Evolutionary conservation across 2,888 invertebrate genomes (phyloP), one percentile per base, ranked within the genome.

Genomic region (Carabus problematicus): DNA sequence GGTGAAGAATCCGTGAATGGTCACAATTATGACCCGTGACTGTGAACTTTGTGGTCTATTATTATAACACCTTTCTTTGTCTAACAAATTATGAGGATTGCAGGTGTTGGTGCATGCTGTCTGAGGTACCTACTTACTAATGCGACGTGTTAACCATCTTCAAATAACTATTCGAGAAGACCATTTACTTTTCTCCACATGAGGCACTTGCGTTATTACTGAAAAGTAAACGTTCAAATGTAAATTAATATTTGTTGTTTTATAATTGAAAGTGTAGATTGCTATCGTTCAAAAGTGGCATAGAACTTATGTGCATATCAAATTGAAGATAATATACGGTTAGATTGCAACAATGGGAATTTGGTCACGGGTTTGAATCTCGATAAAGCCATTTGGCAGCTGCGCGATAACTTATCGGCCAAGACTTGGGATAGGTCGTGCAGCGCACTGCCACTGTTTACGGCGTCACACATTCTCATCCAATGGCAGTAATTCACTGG

Each of bases 11-110:
- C 42, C 58, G 58, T 16, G 19, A 58, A 70, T 63, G 58, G 62
- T 62, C 64, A 70, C 70, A 56, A 59, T 70, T 64, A 70, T 58
- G 64, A 59, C 54, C 70, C 64, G 58, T 63, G 67, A 67, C 67
- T 67, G 43, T 67, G 67, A 67, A 67, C 60, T 67, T 67, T 60
- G 49, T 29, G 29, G 29, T 29, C 29, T 29, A 29, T 29, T 29
- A 29, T 29, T 29, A 29, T 29, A 3, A 29, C 29, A 29, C 29
- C 29, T 29, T 29, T 29, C 29, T 29, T 29, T 29, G 29, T 29
- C 29, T 29, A 29, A 29, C 6, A 2, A 29, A 29, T 29, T 29
- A 29, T 7, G 55, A 55, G 19, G 19, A 55, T 19, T 12, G 55
- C 55, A 55, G 55, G 19, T 55, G 55, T 19, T 52, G 52, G 14